These are phyloP conservation scores for Poeciliopsis infans DNA, from an alignment of 2,797 vertebrate genomes.

Conservation along the genomic window DNA sequence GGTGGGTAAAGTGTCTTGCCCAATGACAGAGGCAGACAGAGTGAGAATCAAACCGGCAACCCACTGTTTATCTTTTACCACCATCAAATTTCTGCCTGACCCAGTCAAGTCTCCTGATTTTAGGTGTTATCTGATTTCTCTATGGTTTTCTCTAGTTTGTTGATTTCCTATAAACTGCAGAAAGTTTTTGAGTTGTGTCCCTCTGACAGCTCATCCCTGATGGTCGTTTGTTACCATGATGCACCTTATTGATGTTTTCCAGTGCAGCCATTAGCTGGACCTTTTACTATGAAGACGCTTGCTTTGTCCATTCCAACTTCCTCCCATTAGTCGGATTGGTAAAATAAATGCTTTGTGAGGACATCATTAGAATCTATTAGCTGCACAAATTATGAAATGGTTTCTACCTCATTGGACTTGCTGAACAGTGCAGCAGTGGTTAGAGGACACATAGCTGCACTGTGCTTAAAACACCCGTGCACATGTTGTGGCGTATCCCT, in stretches of 20 bases:
- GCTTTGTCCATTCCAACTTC: slow-evolving; percentile 27
- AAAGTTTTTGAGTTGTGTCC: neutral
- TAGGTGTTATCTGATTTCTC: neutral
- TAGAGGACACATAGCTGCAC: slow-evolving; percentile 46
- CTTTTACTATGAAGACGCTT: slow-evolving; percentile 14
- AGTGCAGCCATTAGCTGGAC: slow-evolving; percentile 32
- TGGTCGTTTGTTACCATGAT: slow-evolving; percentile 39
- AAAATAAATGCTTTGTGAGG: slow-evolving; percentile 37
- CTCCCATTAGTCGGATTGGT: slow-evolving; percentile 62
- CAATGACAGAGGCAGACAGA: no score
- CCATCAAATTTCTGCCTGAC: neutral
- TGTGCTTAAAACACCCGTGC: slow-evolving; percentile 37
- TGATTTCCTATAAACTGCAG: neutral
- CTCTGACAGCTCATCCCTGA: slow-evolving; percentile 36
- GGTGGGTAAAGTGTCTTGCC: no score
- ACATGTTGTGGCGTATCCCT: slow-evolving; percentile 12
- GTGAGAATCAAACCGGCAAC: no score
- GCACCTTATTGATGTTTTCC: slow-evolving; percentile 47
- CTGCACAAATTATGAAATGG: slow-evolving; percentile 57
- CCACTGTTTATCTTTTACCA: no score
- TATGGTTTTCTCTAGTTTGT: neutral
- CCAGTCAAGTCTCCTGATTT: neutral
- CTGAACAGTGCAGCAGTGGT: slow-evolving; percentile 17
- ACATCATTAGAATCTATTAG: slow-evolving; percentile 67
- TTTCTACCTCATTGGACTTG: slow-evolving; percentile 37